These are phyloP conservation scores for Lepidostoma basale DNA, from an alignment of 1,140 invertebrate genomes.

Conservation along the genomic window DNA sequence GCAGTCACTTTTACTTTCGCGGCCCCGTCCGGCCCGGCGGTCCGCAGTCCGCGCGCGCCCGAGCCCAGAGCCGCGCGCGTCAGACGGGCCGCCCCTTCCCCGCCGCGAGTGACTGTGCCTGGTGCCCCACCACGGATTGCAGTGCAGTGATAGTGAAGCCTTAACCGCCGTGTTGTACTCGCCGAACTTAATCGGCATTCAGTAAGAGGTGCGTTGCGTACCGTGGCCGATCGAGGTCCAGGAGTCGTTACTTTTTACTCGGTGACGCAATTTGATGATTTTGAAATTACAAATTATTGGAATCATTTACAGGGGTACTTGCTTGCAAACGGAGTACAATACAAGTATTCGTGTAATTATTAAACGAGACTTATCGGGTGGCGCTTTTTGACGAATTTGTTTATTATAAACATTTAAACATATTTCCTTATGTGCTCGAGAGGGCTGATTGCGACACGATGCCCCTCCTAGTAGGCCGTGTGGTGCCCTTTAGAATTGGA, in stretches of 20 bases:
- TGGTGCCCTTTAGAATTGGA: conserved; percentile 9
- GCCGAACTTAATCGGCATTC: neutral
- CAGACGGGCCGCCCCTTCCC: conserved; percentile 15
- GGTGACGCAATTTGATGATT: neutral
- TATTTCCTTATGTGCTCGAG: neutral
- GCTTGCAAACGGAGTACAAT: too few species aligned
- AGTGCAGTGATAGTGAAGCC: conserved; percentile 31
- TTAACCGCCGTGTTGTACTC: too few species aligned
- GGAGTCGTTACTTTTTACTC: conserved; percentile 41
- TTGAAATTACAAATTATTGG: too few species aligned
- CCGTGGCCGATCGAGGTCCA: conserved; percentile 54
- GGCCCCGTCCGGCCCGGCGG: conserved; percentile 51
- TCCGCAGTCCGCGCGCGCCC: conserved; percentile 41
- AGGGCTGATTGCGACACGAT: neutral
- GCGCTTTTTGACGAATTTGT: neutral
- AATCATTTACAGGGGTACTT: too few species aligned
- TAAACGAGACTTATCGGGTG: too few species aligned
- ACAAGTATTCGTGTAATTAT: too few species aligned
- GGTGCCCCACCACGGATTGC: conserved; percentile 23
- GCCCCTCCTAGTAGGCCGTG: neutral
- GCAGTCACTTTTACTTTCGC: conserved; percentile 61
- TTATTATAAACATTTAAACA: neutral
- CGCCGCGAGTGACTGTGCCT: conserved; percentile 26
- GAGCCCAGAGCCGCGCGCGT: conserved; percentile 39
- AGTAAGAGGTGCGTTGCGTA: conserved; percentile 22